Evolutionary conservation across 2,113 vertebrate genomes (phyloP).

Genomic region (Microtus montanus): DNA sequence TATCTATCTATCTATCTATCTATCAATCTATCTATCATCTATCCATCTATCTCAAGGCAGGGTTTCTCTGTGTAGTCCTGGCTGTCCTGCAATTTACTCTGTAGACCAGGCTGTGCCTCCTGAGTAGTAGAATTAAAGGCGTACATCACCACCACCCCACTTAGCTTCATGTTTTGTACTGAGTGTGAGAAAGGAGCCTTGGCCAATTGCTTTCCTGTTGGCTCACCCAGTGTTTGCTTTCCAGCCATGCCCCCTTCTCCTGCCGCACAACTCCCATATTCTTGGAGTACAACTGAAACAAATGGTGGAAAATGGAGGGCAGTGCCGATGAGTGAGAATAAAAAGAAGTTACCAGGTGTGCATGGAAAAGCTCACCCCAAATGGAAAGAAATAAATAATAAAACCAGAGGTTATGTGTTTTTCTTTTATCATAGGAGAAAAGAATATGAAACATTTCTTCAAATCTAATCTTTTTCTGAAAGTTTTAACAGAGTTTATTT

Average conservation of each 20-base stretch:
- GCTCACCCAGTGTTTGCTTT: not conserved
- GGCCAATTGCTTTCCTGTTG: not conserved
- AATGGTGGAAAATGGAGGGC: not conserved
- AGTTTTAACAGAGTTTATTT: slow-evolving; percentile 10
- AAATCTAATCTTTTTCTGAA: not conserved
- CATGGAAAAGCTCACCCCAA: not conserved
- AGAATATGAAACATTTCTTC: not conserved
- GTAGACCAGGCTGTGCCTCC: not conserved
- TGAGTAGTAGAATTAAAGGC: too few species aligned
- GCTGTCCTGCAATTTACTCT: too few species aligned
- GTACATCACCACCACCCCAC: not conserved
- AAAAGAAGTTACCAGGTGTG: not conserved
- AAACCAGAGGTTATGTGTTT: not conserved
- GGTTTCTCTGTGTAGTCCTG: too few species aligned
- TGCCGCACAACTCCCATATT: not conserved
- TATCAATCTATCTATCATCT: too few species aligned
- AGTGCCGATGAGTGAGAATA: not conserved
- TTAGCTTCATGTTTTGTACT: not conserved
- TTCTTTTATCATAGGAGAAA: not conserved
- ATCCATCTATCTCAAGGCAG: too few species aligned
- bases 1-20: too few species aligned
- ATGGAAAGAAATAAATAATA: slow-evolving; percentile 22
- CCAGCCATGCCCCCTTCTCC: not conserved
- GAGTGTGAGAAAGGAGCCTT: not conserved
- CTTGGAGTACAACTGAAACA: not conserved